Base-by-base conservation (phyloP, 2,797 vertebrate species). In the Kryptolebias ocellatus region DNA sequence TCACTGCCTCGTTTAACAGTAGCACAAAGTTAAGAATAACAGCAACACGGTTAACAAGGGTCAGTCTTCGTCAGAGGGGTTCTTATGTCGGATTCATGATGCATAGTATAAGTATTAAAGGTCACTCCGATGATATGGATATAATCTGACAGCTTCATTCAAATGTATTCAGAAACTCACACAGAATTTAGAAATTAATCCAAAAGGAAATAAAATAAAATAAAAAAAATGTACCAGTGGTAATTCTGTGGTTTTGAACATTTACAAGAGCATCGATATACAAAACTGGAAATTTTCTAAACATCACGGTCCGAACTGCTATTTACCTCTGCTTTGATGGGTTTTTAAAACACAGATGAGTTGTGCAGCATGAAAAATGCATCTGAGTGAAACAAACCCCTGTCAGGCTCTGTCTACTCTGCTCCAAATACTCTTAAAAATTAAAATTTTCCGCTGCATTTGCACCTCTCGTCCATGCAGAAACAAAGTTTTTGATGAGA, bases 151-250 rank as follows among this genome's bases (percentile, higher is more conserved):
- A 74, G 66, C 81, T 81, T 87, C 79, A 67, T 80, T 91, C 87
- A 92, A 92, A 91, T 83, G 91, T 89, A 92, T 92, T 90, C 71
- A 78, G 79, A 80, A 87, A 90, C 74, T 88, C 81, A 84, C 83
- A 90, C 80, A 87, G 89, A 86, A 90, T 45, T 74, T 88, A 58
- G 62, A 60, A 60, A 60, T 59, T 64, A 63, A 76, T 76, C 47
- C 62, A 64, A 83, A 60, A 65, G 11, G 70, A 61, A 76, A 78
- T 10, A 7, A 24, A 24, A 24, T 24, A 24, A 24, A 24, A 24
- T 24, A 24, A 24, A 24, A 75, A 63, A 60, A 62, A 18, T 67
- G 60, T 27, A 51, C 28, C 1, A 12, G 61, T 15, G 64, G 58
- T 70, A 61, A 60, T 69, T 76, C 69, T 68, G 64, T 73, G 67